Evolutionary conservation across 2,888 invertebrate species (phyloP), one percentile per base, ranked within the genome.

Genomic region (Agrilus cyanescens): DNA sequence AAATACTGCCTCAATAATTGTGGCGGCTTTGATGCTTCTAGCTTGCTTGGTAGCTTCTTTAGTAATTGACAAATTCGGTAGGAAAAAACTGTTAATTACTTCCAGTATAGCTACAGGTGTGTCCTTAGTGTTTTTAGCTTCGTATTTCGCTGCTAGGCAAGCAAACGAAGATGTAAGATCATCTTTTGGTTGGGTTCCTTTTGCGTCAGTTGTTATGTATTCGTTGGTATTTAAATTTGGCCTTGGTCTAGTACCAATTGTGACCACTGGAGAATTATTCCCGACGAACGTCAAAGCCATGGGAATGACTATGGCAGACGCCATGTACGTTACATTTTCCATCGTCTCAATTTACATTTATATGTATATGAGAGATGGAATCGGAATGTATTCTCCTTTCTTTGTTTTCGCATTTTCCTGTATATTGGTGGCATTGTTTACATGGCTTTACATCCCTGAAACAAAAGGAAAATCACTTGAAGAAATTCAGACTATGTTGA

Each of bases 51-150:
- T 29, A 12, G 38, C 45, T 12, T 45, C 43, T 4, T 37, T 45
- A 12, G 36, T 40, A 8, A 43, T 51, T 5, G 51, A 51, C 20
- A 43, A 43, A 37, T 47, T 46, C 16, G 51, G 51, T 1, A 41
- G 48, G 4, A 49, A 48, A 46, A 35, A 43, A 10, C 35, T 51
- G 7, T 25, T 50, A 8, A 40, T 44, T 4, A 38, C 40, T 3
- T 48, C 47, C 2, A 34, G 43, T 15, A 12, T 44, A 4, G 12
- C 41, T 1, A 36, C 45, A 5, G 37, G 33, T 10, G 12, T 40
- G 8, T 37, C 32, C 12, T 31, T 43, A n/a, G n/a, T 43, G 3
- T n/a, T 30, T 4, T 31, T 43, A 8, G 37, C 13, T 16, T 18
- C 41, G 16, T 44, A 34, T 30, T 40, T 37, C 13, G 8, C 29